phyloP scores from a whole-genome alignment of 2,113 vertebrate genomes.

The Arvicanthis niloticus region DNA sequence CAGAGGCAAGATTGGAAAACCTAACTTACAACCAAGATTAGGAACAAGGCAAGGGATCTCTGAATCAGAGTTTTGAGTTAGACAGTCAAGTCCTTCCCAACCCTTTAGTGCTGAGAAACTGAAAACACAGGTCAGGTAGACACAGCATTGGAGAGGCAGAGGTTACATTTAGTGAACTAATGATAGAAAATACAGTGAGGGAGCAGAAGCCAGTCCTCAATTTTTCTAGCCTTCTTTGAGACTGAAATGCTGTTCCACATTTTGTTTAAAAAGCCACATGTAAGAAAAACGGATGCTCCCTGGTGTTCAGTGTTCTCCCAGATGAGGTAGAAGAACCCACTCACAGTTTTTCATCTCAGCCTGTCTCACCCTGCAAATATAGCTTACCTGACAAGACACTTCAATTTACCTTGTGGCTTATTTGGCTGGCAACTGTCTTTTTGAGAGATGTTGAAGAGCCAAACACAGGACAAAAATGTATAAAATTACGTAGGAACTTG shows the following conservation, averaged over 20 bases:
- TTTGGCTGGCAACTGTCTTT: not conserved
- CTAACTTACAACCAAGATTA: not conserved
- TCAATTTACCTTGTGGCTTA: not conserved
- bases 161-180: not conserved
- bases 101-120: conserved; percentile 19
- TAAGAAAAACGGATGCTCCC: not conserved
- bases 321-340: not conserved
- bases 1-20: not conserved
- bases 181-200: not conserved
- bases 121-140: not conserved
- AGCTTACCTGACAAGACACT: not conserved
- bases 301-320: not conserved
- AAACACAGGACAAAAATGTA: not conserved
- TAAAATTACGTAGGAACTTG: conserved; percentile 22
- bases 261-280: not conserved
- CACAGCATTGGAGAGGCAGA: not conserved
- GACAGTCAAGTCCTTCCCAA: not conserved
- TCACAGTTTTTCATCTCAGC: not conserved
- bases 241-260: not conserved
- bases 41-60: not conserved
- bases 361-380: not conserved
- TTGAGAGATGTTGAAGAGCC: conserved; percentile 14
- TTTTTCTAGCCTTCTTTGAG: not conserved
- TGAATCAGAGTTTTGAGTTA: not conserved
- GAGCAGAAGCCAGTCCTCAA: not conserved